A percentile compares a stretch with the other conserved stretches of the same genome.
Conservation (phyloP, 2,113 vertebrate species). For the Oxyura jamaicensis region DNA sequence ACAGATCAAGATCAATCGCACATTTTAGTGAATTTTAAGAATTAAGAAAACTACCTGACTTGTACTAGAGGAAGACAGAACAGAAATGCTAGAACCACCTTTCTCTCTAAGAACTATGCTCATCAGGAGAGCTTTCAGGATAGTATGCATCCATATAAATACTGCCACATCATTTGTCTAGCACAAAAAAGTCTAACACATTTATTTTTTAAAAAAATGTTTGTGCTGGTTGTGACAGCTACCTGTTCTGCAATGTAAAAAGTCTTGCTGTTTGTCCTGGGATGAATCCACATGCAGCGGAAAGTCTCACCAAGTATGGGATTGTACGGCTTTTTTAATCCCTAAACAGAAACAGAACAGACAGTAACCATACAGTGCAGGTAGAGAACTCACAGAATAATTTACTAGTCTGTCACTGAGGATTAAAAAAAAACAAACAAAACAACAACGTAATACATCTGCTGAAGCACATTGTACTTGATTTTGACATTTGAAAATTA, state of each 20-base stretch:
- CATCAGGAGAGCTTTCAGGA: not conserved
- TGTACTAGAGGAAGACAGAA: not conserved
- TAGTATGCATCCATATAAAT: not conserved
- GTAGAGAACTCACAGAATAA: not conserved
- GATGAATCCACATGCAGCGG: constrained; percentile 97
- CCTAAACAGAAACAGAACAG: constrained; percentile 75
- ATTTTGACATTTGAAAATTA: not conserved
- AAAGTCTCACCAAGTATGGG: constrained; percentile 97
- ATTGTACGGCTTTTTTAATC: constrained; percentile 98
- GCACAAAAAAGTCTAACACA: not conserved
- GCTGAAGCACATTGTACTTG: not conserved
- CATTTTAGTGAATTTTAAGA: not conserved
- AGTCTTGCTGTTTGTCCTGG: constrained; percentile 94
- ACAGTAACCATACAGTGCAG: not conserved
- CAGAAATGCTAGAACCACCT: not conserved
- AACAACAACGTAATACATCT: not conserved
- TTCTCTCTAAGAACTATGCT: not conserved
- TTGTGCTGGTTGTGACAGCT: constrained; percentile 7
- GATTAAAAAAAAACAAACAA: not conserved
- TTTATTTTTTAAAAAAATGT: not conserved
- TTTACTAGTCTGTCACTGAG: not conserved
- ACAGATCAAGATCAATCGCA: not conserved
- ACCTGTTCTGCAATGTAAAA: constrained; percentile 99
- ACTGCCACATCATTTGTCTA: not conserved
- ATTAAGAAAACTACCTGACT: not conserved